Percentiles rank a stretch among this genome's conserved stretches.
Evolutionary conservation across 1,140 invertebrate species (phyloP).

Genomic region (Aphis gossypii): DNA sequence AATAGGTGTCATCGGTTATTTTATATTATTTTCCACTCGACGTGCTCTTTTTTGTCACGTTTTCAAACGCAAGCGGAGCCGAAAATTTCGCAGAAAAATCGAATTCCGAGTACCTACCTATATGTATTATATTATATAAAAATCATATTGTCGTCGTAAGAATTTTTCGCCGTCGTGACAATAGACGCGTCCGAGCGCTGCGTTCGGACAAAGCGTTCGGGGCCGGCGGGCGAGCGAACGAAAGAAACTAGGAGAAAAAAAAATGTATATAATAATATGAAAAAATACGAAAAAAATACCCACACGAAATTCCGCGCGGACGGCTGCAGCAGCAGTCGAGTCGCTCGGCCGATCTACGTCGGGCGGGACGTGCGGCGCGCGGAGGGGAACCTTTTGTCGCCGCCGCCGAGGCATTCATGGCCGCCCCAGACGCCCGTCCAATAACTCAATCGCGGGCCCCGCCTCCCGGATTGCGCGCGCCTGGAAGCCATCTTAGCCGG

Average conservation of each 20-base stretch:
- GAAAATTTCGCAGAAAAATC: conserved; percentile 8
- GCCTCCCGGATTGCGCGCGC: conserved; percentile 52
- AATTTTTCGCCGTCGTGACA: neutral
- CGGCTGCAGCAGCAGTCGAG: neutral
- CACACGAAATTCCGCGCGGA: conserved; percentile 39
- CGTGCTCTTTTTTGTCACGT: neutral
- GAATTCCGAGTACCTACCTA: neutral
- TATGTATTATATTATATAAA: neutral
- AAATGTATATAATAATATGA: neutral
- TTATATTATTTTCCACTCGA: conserved; percentile 27
- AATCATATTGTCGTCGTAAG: conserved; percentile 19
- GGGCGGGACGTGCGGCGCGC: neutral
- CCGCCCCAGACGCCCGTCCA: conserved; percentile 38
- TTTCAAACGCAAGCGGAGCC: neutral
- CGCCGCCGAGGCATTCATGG: conserved; percentile 48
- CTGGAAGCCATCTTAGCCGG: conserved; percentile 55
- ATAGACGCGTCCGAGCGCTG: neutral
- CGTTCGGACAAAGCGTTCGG: neutral
- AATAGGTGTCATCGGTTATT: neutral
- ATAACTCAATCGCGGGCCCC: conserved; percentile 38
- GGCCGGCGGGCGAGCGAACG: neutral
- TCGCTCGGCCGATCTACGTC: neutral
- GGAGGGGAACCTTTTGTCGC: conserved; percentile 32
- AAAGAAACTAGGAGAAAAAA: neutral
- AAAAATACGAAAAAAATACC: conserved; percentile 23